These are phyloP conservation scores for Sinocyclocheilus anophthalmus DNA, from an alignment of 2,113 vertebrate species.

Conservation along the genomic window DNA sequence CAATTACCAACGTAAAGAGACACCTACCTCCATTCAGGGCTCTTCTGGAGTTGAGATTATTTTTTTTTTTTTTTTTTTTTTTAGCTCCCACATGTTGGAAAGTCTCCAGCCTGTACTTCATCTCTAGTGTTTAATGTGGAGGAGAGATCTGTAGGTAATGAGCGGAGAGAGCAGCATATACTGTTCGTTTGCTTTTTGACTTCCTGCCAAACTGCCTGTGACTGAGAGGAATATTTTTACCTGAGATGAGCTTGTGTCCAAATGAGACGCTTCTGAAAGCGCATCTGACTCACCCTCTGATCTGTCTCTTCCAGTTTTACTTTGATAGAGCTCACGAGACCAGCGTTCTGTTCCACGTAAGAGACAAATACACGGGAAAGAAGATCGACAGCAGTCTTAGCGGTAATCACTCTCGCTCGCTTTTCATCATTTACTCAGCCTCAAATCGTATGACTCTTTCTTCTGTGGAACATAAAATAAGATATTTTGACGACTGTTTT, in stretches of 20 bases:
- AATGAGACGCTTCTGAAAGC: background rate
- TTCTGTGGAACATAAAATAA: background rate
- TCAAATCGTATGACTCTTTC: background rate
- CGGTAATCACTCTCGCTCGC: slow-evolving; percentile 69
- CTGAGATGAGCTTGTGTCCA: background rate
- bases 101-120: slow-evolving; percentile 25
- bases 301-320: slow-evolving; percentile 77
- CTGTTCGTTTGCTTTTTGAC: background rate
- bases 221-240: background rate
- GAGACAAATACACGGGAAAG: slow-evolving; percentile 76
- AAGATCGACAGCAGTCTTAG: slow-evolving; percentile 91
- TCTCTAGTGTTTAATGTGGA: background rate
- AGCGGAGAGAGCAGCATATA: background rate
- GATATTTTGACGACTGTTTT: background rate
- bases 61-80: no score
- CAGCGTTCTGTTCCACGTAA: slow-evolving; percentile 84
- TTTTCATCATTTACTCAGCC: background rate
- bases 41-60: slow-evolving; percentile 59
- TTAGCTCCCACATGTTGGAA: slow-evolving; percentile 74
- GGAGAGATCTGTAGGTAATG: background rate
- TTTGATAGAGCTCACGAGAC: slow-evolving; percentile 82
- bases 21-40: slow-evolving; percentile 35
- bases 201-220: background rate
- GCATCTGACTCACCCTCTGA: slow-evolving; percentile 45
- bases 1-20: slow-evolving; percentile 25